Conservation (phyloP, 1,140 invertebrate species). For the Micrasema minimum region DNA sequence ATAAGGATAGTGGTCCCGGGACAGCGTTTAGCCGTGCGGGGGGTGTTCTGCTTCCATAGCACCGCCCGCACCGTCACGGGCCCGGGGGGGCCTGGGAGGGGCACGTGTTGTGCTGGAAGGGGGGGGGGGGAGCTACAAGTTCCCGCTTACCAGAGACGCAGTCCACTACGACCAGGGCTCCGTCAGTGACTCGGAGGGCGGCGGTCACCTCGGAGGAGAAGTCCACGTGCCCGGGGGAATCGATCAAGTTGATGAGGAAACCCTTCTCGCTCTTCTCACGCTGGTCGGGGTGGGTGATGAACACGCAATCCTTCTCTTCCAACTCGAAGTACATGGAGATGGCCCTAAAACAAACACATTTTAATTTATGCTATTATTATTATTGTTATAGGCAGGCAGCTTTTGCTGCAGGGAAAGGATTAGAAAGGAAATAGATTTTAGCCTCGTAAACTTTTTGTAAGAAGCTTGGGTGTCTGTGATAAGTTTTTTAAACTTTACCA, state of each 20-base stretch:
- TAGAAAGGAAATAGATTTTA: too few species aligned
- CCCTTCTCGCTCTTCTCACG: constrained; percentile 90
- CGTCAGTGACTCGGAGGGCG: constrained; percentile 98
- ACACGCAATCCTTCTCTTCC: constrained; percentile 89
- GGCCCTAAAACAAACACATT: constrained; percentile 79
- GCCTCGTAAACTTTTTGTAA: too few species aligned
- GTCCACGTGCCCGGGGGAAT: constrained; percentile 99
- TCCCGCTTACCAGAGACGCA: constrained; percentile 95
- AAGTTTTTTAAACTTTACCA: too few species aligned
- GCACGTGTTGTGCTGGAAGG: constrained; percentile 67
- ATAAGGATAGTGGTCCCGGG: constrained; percentile 76
- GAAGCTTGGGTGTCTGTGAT: too few species aligned
- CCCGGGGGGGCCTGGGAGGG: constrained; percentile 60
- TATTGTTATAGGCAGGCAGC: too few species aligned
- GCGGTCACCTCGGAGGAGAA: constrained; percentile 99
- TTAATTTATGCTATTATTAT: too few species aligned
- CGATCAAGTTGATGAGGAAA: constrained; percentile 99
- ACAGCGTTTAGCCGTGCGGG: constrained; percentile 67
- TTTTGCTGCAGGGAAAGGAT: too few species aligned
- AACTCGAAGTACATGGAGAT: constrained; percentile 99
- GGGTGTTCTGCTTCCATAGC: constrained; percentile 66
- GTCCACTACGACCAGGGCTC: constrained; percentile 98
- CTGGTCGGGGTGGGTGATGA: constrained; percentile 90
- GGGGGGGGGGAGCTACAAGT: too few species aligned
- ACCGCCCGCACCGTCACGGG: constrained; percentile 64